Conservation (phyloP, 2,888 invertebrate genomes). For the Gasteruption jaculator region DNA sequence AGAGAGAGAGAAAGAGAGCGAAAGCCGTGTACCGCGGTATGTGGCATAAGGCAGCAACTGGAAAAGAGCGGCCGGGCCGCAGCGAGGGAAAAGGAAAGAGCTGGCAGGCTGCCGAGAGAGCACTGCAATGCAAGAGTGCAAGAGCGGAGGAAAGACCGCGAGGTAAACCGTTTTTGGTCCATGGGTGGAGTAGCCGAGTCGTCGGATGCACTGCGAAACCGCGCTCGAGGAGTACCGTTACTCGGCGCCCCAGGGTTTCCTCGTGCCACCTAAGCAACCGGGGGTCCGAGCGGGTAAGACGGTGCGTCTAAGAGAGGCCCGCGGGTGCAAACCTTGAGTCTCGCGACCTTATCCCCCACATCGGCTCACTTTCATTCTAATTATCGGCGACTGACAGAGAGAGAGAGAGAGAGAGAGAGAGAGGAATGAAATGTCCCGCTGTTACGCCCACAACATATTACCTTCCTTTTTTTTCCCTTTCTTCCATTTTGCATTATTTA, state of each 20-base stretch:
- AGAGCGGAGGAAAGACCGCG: neutral
- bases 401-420: too few species aligned
- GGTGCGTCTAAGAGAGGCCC: constrained; percentile 27
- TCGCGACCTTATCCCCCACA: neutral
- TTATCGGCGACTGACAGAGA: constrained; percentile 10
- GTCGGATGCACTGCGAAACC: constrained; percentile 19
- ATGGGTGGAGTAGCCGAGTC: constrained; percentile 25
- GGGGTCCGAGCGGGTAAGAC: constrained; percentile 26
- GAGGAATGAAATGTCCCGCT: too few species aligned
- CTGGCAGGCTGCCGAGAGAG: constrained; percentile 12
- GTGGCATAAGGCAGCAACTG: too few species aligned
- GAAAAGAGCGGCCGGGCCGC: too few species aligned
- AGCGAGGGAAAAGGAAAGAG: too few species aligned
- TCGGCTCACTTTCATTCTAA: constrained; percentile 18
- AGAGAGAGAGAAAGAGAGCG: constrained; percentile 17
- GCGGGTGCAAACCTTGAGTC: constrained; percentile 31
- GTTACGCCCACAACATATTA: too few species aligned
- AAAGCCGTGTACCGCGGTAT: too few species aligned
- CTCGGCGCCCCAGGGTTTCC: constrained; percentile 26
- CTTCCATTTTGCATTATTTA: too few species aligned
- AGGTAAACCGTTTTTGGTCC: constrained; percentile 24
- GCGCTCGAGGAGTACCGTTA: constrained; percentile 30
- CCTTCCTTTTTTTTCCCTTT: too few species aligned
- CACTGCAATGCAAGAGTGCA: constrained; percentile 10
- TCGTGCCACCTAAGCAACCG: constrained; percentile 14